phyloP scores from a whole-genome alignment of 2,113 vertebrate species.

The Kobus ellipsiprymnus region DNA sequence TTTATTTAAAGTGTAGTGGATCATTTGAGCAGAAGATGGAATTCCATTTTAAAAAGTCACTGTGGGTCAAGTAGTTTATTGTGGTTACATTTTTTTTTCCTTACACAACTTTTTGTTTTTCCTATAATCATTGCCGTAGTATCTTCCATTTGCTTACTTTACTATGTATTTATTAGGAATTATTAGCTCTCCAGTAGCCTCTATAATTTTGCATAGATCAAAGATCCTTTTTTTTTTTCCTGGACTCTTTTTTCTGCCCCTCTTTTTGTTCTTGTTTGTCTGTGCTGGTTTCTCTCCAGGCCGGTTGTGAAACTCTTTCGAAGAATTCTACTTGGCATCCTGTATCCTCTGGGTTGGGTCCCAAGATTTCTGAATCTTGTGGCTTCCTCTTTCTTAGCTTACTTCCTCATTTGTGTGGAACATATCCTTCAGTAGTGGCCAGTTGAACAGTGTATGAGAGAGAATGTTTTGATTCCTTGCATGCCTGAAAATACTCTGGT shows the following conservation, averaged over 20 bases:
- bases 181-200: neutral
- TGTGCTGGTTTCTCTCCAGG: neutral
- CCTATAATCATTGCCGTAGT: neutral
- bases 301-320: neutral
- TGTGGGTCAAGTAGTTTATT: neutral
- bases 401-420: neutral
- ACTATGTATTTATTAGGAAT: neutral
- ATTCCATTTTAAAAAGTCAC: neutral
- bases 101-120: neutral
- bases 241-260: neutral
- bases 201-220: neutral
- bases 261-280: neutral
- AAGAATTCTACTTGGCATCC: neutral
- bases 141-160: neutral
- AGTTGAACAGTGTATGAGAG: neutral
- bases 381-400: neutral
- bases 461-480: neutral
- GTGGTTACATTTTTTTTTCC: neutral
- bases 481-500: neutral
- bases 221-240: neutral
- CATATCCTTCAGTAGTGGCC: neutral
- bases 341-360: neutral
- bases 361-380: neutral
- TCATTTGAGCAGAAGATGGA: neutral
- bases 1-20: neutral